Conservation (phyloP, 92 coral and sea anemone species). For the Porites evermanni region DNA sequence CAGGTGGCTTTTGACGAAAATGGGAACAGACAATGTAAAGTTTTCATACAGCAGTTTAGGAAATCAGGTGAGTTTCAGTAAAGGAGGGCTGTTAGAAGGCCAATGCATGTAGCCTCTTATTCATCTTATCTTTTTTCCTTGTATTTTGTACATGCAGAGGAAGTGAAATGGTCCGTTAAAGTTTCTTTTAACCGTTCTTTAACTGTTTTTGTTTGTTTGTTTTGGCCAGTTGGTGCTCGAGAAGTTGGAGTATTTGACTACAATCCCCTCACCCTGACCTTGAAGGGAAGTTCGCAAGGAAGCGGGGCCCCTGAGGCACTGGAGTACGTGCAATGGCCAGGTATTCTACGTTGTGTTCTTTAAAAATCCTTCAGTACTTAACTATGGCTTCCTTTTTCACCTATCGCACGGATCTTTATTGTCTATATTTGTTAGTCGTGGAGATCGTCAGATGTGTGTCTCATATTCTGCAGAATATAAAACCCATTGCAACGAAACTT, state of each 20-base stretch:
- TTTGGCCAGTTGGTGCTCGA: constrained; percentile 20
- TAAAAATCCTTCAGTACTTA: background rate
- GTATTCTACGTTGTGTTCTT: constrained; percentile 6
- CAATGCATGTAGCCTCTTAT: background rate
- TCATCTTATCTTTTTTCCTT: too few species aligned
- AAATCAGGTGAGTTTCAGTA: constrained; percentile 20
- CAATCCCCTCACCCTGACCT: constrained; percentile 30
- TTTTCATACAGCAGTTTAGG: constrained; percentile 49
- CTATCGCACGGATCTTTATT: background rate
- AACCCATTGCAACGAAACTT: too few species aligned
- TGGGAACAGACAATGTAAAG: constrained; percentile 60
- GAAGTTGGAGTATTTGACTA: constrained; percentile 39
- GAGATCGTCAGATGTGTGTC: background rate
- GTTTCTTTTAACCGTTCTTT: too few species aligned
- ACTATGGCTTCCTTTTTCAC: background rate
- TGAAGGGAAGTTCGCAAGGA: constrained; percentile 21
- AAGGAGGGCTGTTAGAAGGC: background rate
- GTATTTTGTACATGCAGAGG: too few species aligned
- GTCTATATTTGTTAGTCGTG: background rate
- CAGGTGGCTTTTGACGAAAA: constrained; percentile 58
- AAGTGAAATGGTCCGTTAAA: too few species aligned
- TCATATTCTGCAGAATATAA: too few species aligned
- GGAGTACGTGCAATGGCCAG: constrained; percentile 39
- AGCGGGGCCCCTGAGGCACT: constrained; percentile 7
- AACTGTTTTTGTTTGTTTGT: background rate